phyloP scores from a whole-genome alignment of 2,888 invertebrate species.

The Caenorhabditis sp. region DNA sequence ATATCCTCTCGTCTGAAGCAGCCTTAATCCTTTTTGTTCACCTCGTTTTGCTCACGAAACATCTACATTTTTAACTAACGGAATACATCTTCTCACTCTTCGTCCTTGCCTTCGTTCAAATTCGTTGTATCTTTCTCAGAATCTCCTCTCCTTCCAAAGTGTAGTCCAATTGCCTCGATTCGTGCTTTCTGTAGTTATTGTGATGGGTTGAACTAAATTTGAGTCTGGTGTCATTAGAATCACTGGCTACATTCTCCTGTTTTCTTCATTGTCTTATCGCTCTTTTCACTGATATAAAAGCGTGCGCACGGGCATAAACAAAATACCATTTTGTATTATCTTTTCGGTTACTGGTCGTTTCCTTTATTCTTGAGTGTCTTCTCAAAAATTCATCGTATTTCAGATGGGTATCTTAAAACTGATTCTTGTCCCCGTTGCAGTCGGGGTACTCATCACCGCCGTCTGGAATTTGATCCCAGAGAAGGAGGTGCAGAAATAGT shows the following conservation, averaged over 20 bases:
- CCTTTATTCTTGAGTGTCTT: neutral
- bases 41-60: neutral
- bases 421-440: slow-evolving; percentile 46
- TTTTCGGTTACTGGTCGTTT: slow-evolving; percentile 14
- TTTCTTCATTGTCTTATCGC: slow-evolving; percentile 53
- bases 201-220: slow-evolving; percentile 37
- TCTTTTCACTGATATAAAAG: slow-evolving; percentile 37
- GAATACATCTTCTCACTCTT: neutral
- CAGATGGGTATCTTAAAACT: slow-evolving; percentile 60
- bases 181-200: slow-evolving; percentile 52
- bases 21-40: neutral
- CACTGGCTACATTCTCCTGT: slow-evolving; percentile 42
- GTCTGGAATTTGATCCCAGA: slow-evolving; percentile 47
- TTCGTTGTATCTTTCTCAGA: slow-evolving; percentile 16
- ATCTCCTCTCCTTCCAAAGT: slow-evolving; percentile 10
- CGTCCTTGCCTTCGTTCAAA: slow-evolving; percentile 5
- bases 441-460: slow-evolving; percentile 41
- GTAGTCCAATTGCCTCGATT: slow-evolving; percentile 10
- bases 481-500: no score
- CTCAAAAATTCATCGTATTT: neutral
- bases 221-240: slow-evolving; percentile 9
- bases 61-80: neutral
- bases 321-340: slow-evolving; percentile 24
- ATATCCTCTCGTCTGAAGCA: neutral
- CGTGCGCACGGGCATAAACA: slow-evolving; percentile 49